Evolutionary conservation across 2,113 vertebrate species (phyloP).

Genomic region (Gnathonemus longibarbis): DNA sequence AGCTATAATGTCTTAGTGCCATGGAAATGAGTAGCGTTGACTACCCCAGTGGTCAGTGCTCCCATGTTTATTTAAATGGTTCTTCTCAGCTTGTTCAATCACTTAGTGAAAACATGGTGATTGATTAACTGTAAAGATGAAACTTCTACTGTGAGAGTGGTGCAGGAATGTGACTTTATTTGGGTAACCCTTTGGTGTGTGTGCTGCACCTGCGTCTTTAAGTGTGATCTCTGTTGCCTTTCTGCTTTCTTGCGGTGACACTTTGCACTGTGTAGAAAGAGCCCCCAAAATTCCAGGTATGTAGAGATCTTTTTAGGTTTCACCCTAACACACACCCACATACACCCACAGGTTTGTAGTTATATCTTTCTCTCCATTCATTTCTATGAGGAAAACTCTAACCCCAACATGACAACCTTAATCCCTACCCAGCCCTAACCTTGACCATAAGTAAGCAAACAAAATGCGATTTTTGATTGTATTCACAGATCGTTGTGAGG

Average conservation of each 20-base stretch:
- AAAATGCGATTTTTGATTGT: too few relatives aligned
- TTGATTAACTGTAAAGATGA: background rate
- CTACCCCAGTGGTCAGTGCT: background rate
- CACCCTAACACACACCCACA: too few relatives aligned
- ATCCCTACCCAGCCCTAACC: too few relatives aligned
- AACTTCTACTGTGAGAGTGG: background rate
- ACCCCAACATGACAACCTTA: too few relatives aligned
- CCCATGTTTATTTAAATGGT: background rate
- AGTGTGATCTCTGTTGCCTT: conserved; percentile 38
- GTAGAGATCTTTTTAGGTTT: conserved; percentile 26
- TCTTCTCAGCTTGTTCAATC: background rate
- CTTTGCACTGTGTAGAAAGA: conserved; percentile 46
- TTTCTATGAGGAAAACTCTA: too few relatives aligned
- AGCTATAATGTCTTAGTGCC: background rate
- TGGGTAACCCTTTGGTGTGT: background rate
- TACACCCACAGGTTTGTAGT: too few relatives aligned
- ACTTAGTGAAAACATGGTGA: background rate
- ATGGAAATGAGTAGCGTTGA: background rate
- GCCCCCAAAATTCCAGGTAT: conserved; percentile 55
- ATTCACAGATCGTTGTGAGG: too few relatives aligned
- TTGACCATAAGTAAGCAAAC: too few relatives aligned
- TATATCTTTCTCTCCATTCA: too few relatives aligned
- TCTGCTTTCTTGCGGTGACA: conserved; percentile 50
- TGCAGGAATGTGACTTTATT: background rate
- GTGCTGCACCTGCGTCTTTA: background rate